Evolutionary conservation across 2,797 vertebrate genomes (phyloP), one percentile per base, ranked within the genome.

Genomic region (Lophius americanus): DNA sequence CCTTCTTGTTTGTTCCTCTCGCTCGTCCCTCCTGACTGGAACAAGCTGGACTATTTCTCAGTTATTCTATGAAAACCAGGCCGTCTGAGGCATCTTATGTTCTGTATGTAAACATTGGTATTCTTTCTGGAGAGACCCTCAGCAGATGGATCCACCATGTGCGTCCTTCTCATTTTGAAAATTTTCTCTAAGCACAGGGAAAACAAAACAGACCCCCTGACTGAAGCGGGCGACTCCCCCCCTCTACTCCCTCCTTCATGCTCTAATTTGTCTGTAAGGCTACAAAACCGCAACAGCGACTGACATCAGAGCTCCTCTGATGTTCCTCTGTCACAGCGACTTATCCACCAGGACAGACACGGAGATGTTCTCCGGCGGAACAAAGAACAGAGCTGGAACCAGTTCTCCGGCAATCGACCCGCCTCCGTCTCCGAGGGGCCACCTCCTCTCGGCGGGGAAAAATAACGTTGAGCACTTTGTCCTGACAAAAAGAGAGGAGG

Each of bases 221-320:
- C 56, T 51, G 51, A 33, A 39, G 9, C 13, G 39, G 35, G 12
- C 10, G 4, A 54, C 50, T 70, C 36, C 35, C 59, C 23, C 41
- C 51, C 59, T 46, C 0, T 2, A 54, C 60, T 23, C 44, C 61
- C 42, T 68, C 9, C 13, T 36, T 58, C 61, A 41, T 51, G 44
- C 58, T 53, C 37, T 33, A 41, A 41, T 59, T 69, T 5, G 3
- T 68, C 54, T 49, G 36, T 38, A 5, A 58, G 57, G 73, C 37
- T 42, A 66, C 50, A 6, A 72, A 79, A 69, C 56, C 51, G 39
- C 76, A 69, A 14, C 70, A 59, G 58, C 76, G 0, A 1, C 35
- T 0, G 7, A 77, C 80, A 74, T 85, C 77, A 85, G 85, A 85
- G 85, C 71, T 32, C 12, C 59, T 80, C 52, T 79, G 73, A 71